A percentile compares a stretch with the other conserved stretches of the same genome.
phyloP scores from a whole-genome alignment of 2,888 invertebrate species.

The Pyralis farinalis region DNA sequence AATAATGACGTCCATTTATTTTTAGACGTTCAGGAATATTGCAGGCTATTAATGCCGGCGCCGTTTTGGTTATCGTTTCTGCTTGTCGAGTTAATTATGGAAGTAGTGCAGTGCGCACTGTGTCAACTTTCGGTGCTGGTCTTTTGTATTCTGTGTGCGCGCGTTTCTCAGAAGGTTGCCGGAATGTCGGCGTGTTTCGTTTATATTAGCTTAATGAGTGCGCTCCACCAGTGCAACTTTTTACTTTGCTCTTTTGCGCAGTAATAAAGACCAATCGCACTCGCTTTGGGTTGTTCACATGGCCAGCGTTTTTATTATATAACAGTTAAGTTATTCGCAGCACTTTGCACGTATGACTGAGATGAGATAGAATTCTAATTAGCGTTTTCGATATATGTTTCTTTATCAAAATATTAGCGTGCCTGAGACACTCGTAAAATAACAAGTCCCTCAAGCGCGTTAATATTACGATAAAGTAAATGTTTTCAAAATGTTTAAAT shows the following conservation, averaged over 20 bases:
- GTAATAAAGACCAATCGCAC: constrained; percentile 25
- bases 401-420: no score
- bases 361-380: background rate
- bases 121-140: constrained; percentile 12
- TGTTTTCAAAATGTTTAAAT: no score
- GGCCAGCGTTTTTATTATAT: constrained; percentile 10
- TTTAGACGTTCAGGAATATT: background rate
- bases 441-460: no score
- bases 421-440: no score
- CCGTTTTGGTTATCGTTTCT: background rate
- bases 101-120: background rate
- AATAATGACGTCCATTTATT: background rate
- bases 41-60: background rate
- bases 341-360: background rate
- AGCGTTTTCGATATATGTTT: background rate
- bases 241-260: constrained; percentile 27
- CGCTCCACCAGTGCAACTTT: constrained; percentile 28
- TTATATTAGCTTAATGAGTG: constrained; percentile 68
- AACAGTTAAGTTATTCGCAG: constrained; percentile 1
- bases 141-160: constrained; percentile 22
- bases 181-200: constrained; percentile 42
- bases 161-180: constrained; percentile 48
- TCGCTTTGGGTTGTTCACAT: constrained; percentile 5
- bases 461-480: no score
- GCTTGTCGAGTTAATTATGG: background rate